These are phyloP conservation scores for Grallaria varia DNA, from an alignment of 2,113 vertebrate species.

Conservation along the genomic window DNA sequence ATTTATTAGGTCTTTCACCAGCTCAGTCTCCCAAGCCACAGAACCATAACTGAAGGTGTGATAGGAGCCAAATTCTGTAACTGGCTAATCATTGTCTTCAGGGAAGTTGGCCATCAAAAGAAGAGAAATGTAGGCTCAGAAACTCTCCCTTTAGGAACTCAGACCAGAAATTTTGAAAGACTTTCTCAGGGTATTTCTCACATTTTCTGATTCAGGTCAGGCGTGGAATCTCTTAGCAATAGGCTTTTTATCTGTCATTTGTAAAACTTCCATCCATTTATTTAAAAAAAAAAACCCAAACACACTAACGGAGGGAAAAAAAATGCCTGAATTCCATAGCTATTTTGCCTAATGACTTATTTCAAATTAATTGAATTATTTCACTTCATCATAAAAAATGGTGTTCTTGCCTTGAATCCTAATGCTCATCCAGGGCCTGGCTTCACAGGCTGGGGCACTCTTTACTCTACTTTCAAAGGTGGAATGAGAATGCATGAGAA, in stretches of 20 bases:
- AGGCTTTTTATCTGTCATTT: neutral
- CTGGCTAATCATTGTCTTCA: neutral
- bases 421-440: neutral
- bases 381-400: neutral
- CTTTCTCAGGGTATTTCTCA: neutral
- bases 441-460: neutral
- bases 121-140: neutral
- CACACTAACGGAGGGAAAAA: neutral
- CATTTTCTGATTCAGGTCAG: neutral
- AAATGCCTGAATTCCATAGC: accelerated
- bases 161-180: neutral
- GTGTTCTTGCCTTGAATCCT: neutral
- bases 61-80: neutral
- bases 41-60: neutral
- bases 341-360: neutral
- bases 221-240: neutral
- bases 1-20: neutral
- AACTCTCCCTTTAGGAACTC: neutral
- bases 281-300: neutral
- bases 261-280: neutral
- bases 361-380: neutral
- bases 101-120: neutral
- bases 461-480: neutral
- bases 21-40: neutral
- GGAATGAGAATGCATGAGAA: neutral